Base-by-base conservation (phyloP, 1,140 invertebrate genomes). In the Tetramorium simillimum region DNA sequence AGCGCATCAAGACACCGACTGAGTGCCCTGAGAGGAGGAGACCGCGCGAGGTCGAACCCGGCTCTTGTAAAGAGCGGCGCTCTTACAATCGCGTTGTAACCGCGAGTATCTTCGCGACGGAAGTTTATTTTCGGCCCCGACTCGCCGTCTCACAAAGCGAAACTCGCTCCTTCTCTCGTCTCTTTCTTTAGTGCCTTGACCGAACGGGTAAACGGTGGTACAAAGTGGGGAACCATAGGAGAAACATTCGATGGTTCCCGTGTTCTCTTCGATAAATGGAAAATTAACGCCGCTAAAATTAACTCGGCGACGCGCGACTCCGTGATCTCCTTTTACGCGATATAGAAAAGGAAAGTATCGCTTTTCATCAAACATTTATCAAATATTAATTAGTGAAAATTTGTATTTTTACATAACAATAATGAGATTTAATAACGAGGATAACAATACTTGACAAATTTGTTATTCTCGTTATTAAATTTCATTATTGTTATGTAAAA, bases 61-160 rank as follows among this genome's bases (percentile, higher is more conserved):
- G 78, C 33, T 87, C 87, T 88, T 67, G 78, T 81, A 82, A 33
- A 81, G 70, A 86, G 62, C 58, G 75, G 51, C 84, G 85, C 60
- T 51, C 76, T 86, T 76, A 76, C 78, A 65, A 58, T 69, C 78
- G 72, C 78, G 72, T 86, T 80, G 60, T 87, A 82, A 89, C 56
- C 46, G 60, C 60, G 43, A 65, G 58, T 63, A 43, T 63, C 43
- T 51, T 56, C 51, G 78, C 51, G 51, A 70, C 78, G 58, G 73
- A 51, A 43, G 56, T 87, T 91, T 91, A 91, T 91, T 91, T 91
- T 91, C 85, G 62, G 86, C 85, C 63, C 87, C 62, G 75, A 49
- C 65, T 84, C 40, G 56, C 78, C 12, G 69, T 60, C 69, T 75
- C 69, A 75, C 40, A 60, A 75, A 84, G 37, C 46, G 24, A 60